A percentile compares a stretch with the other conserved stretches of the same genome.
Conservation (phyloP, 2,113 vertebrate genomes). For the Trematomus loennbergii region DNA sequence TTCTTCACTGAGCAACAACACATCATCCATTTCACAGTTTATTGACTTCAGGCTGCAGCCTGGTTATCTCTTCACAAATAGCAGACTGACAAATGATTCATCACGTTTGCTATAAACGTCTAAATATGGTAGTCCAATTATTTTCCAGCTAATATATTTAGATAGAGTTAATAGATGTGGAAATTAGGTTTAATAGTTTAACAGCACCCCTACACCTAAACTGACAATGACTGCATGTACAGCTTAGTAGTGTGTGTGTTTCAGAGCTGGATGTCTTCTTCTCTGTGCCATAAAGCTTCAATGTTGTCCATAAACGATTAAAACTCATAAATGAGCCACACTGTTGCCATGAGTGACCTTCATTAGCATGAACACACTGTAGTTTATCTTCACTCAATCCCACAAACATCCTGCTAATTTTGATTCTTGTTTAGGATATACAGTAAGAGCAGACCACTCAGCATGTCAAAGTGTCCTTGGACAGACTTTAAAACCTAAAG, state of each 20-base stretch:
- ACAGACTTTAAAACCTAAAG: too few species aligned
- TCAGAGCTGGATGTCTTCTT: too few species aligned
- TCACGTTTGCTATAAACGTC: background rate
- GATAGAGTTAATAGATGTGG: background rate
- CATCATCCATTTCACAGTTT: slow-evolving; percentile 31
- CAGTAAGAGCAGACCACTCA: too few species aligned
- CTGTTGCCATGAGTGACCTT: too few species aligned
- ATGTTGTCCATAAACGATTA: too few species aligned
- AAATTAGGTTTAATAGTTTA: background rate
- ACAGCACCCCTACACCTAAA: background rate
- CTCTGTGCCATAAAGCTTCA: too few species aligned
- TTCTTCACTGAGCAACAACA: slow-evolving; percentile 20
- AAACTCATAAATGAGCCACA: too few species aligned
- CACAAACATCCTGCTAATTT: too few species aligned
- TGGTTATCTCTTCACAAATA: slow-evolving; percentile 6
- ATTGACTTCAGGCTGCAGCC: slow-evolving; percentile 1
- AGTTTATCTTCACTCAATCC: too few species aligned
- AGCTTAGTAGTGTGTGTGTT: background rate
- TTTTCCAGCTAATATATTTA: background rate
- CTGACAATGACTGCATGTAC: background rate
- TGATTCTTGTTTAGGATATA: too few species aligned
- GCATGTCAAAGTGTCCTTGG: too few species aligned
- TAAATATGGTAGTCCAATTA: background rate
- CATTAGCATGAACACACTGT: too few species aligned
- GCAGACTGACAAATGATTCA: background rate